Conservation (phyloP, 2,113 vertebrate genomes). For the Eretmochelys imbricata region DNA sequence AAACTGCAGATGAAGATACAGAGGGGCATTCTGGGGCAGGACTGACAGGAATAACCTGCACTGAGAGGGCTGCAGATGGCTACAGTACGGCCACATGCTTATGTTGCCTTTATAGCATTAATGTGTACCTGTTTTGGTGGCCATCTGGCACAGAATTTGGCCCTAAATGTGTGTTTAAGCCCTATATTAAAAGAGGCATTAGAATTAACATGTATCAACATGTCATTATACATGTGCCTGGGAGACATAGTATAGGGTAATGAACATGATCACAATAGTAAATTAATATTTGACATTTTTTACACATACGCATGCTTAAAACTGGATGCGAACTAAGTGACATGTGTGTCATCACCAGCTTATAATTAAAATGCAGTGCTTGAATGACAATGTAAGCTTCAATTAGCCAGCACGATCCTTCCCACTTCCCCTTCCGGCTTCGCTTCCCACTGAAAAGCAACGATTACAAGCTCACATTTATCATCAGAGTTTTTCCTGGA, state of each 20-base stretch:
- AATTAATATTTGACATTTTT: constrained; percentile 69
- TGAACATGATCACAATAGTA: constrained; percentile 62
- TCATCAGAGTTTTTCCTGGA: constrained; percentile 74
- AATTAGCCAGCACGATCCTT: constrained; percentile 77
- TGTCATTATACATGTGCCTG: constrained; percentile 72
- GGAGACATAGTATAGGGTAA: constrained; percentile 64
- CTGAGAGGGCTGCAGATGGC: constrained; percentile 48
- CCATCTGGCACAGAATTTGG: constrained; percentile 33
- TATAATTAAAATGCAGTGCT: constrained; percentile 73
- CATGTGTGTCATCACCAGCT: constrained; percentile 76
- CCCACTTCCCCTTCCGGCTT: constrained; percentile 74
- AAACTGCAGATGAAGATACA: background rate
- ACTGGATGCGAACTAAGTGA: constrained; percentile 59
- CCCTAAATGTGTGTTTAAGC: constrained; percentile 44
- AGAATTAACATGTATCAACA: constrained; percentile 66
- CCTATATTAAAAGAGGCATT: constrained; percentile 39
- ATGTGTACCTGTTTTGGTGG: constrained; percentile 49
- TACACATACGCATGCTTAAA: constrained; percentile 66
- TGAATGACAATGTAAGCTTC: constrained; percentile 77
- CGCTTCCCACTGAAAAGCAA: constrained; percentile 77
- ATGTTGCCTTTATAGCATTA: constrained; percentile 30
- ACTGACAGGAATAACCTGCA: background rate
- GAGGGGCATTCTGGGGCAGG: background rate
- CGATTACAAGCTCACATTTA: constrained; percentile 82
- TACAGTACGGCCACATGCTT: constrained; percentile 35